phyloP scores from a whole-genome alignment of 2,888 invertebrate species.

The Spodoptera picta region DNA sequence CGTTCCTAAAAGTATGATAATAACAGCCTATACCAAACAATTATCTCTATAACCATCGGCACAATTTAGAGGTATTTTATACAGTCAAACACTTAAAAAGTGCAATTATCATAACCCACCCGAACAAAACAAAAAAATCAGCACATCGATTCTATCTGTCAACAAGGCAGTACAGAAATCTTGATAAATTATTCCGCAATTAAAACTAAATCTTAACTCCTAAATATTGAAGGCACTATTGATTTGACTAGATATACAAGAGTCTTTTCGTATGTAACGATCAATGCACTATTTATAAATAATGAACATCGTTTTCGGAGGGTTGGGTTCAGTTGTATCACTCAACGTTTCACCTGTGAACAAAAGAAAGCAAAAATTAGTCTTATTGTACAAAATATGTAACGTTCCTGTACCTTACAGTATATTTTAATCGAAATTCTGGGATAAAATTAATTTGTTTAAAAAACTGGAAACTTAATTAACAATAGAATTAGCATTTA shows the following conservation, averaged over 20 bases:
- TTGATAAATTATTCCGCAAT: slow-evolving; percentile 39
- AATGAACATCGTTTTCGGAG: slow-evolving; percentile 81
- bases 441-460: neutral
- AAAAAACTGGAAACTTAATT: neutral
- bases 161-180: slow-evolving; percentile 24
- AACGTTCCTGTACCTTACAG: too few species aligned
- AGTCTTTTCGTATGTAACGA: slow-evolving; percentile 85
- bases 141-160: slow-evolving; percentile 11
- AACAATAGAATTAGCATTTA: neutral
- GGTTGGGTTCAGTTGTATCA: slow-evolving; percentile 76
- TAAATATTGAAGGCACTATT: slow-evolving; percentile 81
- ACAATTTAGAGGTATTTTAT: slow-evolving; percentile 51
- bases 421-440: too few species aligned
- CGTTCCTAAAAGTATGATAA: slow-evolving; percentile 38
- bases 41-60: slow-evolving; percentile 24
- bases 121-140: neutral
- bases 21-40: slow-evolving; percentile 49
- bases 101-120: slow-evolving; percentile 24
- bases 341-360: slow-evolving; percentile 70
- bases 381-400: neutral
- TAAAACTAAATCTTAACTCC: slow-evolving; percentile 57
- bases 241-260: slow-evolving; percentile 85
- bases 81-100: slow-evolving; percentile 41
- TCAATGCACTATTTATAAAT: slow-evolving; percentile 72
- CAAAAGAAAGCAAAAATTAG: slow-evolving; percentile 66